Conservation (phyloP, 2,797 vertebrate genomes). For the Forpus xanthops region DNA sequence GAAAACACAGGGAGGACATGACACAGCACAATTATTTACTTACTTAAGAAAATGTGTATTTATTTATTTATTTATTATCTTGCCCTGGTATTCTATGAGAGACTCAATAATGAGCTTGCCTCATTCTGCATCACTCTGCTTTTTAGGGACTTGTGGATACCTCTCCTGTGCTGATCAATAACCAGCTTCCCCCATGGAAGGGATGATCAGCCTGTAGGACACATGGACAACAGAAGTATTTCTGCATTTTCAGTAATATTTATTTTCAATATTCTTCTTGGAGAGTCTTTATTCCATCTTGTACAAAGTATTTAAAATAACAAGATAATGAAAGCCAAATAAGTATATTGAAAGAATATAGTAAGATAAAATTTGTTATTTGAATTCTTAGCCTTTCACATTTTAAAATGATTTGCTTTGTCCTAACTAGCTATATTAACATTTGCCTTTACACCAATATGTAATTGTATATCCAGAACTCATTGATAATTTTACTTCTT, state of each 20-base stretch:
- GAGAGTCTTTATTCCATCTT: neutral
- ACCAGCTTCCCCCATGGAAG: neutral
- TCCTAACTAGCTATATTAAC: neutral
- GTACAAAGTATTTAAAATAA: neutral
- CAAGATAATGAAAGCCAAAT: neutral
- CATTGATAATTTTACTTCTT: slow-evolving; percentile 25
- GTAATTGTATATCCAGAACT: neutral
- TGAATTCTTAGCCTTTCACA: neutral
- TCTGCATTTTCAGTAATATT: neutral
- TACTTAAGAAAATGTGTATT: neutral
- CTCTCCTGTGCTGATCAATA: neutral
- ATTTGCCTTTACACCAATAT: neutral
- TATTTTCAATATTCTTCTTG: neutral
- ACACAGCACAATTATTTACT: neutral
- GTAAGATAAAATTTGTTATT: neutral
- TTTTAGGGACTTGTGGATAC: neutral
- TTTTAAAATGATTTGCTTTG: neutral
- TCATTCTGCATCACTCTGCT: neutral
- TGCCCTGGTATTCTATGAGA: neutral
- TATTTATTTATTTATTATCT: neutral
- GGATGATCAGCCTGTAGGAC: neutral
- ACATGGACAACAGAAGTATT: neutral
- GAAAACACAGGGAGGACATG: neutral
- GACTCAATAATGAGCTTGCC: neutral
- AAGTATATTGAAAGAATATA: neutral